Conservation (phyloP, 2,113 vertebrate genomes). For the Phyllostomus discolor region DNA sequence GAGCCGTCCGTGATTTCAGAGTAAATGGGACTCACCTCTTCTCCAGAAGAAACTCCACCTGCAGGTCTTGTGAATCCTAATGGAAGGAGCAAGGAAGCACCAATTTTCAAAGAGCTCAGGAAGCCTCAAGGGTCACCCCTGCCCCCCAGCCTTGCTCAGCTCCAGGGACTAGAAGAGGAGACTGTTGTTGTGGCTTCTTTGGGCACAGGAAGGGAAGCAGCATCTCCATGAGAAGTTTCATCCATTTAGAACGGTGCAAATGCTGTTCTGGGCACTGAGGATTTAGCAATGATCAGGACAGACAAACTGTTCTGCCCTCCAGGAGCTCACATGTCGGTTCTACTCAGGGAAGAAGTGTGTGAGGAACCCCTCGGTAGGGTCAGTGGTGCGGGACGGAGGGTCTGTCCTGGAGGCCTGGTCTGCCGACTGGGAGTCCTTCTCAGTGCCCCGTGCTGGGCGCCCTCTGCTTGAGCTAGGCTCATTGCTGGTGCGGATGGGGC, state of each 20-base stretch:
- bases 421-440: not conserved
- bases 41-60: conserved; percentile 82
- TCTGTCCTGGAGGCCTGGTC: not conserved
- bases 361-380: not conserved
- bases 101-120: not conserved
- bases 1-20: not conserved
- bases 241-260: not conserved
- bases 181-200: not conserved
- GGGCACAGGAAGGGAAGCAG: not conserved
- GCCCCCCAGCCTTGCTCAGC: not conserved
- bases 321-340: not conserved
- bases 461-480: conserved; percentile 9
- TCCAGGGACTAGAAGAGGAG: not conserved
- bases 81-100: not conserved
- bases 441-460: conserved; percentile 45
- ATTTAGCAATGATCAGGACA: not conserved
- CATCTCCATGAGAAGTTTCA: not conserved
- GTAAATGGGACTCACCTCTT: conserved; percentile 78
- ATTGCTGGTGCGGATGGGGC: accelerated
- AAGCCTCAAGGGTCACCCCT: not conserved
- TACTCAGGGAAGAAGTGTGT: not conserved
- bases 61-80: conserved; percentile 75
- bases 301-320: not conserved
- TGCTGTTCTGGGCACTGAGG: not conserved
- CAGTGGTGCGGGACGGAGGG: not conserved